Evolutionary conservation across 2,888 invertebrate genomes (phyloP), one percentile per base, ranked within the genome.

Genomic region (Drosophila peninsularis): DNA sequence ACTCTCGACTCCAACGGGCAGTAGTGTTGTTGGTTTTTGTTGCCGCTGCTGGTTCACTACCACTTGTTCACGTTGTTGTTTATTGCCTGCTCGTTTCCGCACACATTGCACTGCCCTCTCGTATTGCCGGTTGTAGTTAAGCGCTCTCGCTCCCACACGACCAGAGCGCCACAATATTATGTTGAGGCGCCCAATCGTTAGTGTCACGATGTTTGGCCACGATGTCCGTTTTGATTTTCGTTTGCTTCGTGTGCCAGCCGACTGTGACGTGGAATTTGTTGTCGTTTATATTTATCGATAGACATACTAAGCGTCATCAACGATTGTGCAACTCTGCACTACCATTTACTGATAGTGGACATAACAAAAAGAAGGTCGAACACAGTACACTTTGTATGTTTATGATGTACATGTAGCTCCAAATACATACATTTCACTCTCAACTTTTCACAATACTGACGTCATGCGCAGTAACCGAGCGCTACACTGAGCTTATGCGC

Each of bases 61-160:
- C 81, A 78, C 81, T 81, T 79, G 81, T 78, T 78, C 80, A 80
- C 67, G 65, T 80, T 77, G 73, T 80, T 77, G 75, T 75, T 68
- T 79, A 73, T 62, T 65, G 81, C 81, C 36, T 73, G 61, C 79
- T 78, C 70, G 57, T 72, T 80, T 52, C 19, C 58, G 52, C 82
- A 49, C 53, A 67, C 56, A 52, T 30, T 17, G 30, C 41, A 7
- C 41, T 47, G 32, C 42, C 27, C 30, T 34, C 36, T 55, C 27
- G 45, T 36, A 41, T 58, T 78, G 75, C 80, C 80, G 80, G 80
- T 81, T 65, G 69, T 67, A 75, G 58, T 53, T 44, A 52, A 27
- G 67, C 81, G 66, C 64, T 74, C 80, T 80, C 83, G 70, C 68
- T 80, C 66, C 61, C 54, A 45, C 68, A 56, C 49, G 65, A 67